Evolutionary conservation across 1,140 invertebrate genomes (phyloP).

Genomic region (Homarus americanus): DNA sequence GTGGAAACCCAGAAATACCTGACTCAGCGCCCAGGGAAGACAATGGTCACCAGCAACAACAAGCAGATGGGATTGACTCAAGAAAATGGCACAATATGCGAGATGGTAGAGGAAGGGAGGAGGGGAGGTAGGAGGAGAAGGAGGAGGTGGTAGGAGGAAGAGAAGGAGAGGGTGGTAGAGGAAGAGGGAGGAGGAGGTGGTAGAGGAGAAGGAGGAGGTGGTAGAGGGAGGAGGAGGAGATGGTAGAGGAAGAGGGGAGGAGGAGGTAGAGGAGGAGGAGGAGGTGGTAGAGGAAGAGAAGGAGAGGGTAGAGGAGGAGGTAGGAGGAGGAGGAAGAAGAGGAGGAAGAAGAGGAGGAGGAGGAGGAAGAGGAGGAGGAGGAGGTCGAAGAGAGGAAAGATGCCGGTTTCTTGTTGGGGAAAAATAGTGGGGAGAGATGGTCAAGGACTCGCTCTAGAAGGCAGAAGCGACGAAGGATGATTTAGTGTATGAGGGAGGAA

Average conservation of each 20-base stretch:
- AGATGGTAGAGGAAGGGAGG: not conserved
- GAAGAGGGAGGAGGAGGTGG: not conserved
- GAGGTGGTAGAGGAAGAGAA: not conserved
- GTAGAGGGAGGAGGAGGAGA: not conserved
- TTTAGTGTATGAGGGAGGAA: not conserved
- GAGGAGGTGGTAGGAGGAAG: no score
- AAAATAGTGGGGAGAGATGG: not conserved
- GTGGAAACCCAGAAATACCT: no score
- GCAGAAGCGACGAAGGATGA: not conserved
- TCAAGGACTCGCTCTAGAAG: not conserved
- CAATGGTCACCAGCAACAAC: no score
- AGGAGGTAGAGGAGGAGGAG: not conserved
- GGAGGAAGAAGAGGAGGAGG: not conserved
- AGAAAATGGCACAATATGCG: no score
- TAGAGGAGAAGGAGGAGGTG: no score
- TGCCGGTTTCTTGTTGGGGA: not conserved
- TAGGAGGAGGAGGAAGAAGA: not conserved
- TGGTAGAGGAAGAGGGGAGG: not conserved
- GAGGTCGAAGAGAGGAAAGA: not conserved
- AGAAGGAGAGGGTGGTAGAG: not conserved
- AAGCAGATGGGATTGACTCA: no score
- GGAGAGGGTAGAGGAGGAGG: not conserved
- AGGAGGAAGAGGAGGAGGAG: not conserved
- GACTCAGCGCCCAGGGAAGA: no score
- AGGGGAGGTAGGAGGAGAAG: constrained; percentile 13